phyloP scores from a whole-genome alignment of 2,888 invertebrate species.

The Aquatica leii region DNA sequence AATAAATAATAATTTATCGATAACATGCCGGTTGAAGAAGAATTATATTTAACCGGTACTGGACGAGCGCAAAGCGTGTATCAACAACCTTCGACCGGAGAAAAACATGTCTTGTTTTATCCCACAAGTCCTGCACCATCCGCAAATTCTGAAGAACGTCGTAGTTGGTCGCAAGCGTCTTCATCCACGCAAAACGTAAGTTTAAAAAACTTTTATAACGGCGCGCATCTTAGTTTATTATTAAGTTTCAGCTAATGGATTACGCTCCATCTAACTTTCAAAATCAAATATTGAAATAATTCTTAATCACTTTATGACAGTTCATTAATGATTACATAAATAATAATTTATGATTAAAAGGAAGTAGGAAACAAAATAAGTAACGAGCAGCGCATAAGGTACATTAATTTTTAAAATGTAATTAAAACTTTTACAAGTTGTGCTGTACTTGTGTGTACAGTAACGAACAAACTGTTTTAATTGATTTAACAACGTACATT shows the following conservation, averaged over 20 bases:
- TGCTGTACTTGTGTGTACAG: not conserved
- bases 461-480: constrained; percentile 1
- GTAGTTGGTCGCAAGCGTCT: constrained; percentile 56
- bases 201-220: constrained; percentile 16
- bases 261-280: constrained; percentile 1
- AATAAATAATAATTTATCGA: constrained; percentile 17
- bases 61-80: constrained; percentile 59
- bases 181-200: constrained; percentile 51
- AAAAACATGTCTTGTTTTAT: constrained; percentile 62
- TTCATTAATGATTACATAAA: not conserved
- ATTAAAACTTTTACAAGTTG: constrained; percentile 2
- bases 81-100: constrained; percentile 59
- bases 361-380: not conserved
- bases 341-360: not conserved
- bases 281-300: not conserved
- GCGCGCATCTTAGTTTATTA: not conserved
- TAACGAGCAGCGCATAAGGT: constrained; percentile 1
- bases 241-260: not conserved
- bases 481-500: not conserved
- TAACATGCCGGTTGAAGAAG: constrained; percentile 56
- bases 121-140: constrained; percentile 60
- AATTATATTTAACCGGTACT: constrained; percentile 56
- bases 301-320: constrained; percentile 1
- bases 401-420: constrained; percentile 8
- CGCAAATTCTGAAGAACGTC: constrained; percentile 54